These are phyloP conservation scores for Elephantulus edwardii DNA, from an alignment of 2,113 vertebrate species.

Conservation along the genomic window DNA sequence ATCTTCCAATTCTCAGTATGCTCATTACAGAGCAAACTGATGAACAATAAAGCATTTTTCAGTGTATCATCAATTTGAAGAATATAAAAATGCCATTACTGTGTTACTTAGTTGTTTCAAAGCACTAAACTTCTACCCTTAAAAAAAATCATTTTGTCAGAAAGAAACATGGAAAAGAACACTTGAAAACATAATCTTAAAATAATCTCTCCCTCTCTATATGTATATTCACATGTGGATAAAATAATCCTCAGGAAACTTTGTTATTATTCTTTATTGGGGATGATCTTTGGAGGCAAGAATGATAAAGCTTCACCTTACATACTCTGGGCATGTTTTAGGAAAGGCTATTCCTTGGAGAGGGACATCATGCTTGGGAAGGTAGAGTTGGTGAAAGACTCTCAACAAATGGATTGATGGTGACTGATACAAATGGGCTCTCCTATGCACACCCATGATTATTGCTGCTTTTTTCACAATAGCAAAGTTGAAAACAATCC, in stretches of 20 bases:
- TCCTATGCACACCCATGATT: no score
- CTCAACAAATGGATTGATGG: no score
- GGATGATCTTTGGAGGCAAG: no score
- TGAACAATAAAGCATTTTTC: neutral
- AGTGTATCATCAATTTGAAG: neutral
- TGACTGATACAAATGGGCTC: no score
- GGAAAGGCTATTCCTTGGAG: no score
- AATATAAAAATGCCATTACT: no score
- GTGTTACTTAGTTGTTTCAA: neutral
- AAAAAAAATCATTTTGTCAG: slow-evolving; percentile 15
- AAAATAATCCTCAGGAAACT: neutral
- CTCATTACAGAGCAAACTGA: neutral
- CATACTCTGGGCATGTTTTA: no score
- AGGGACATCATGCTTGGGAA: no score
- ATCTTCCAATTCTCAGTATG: neutral
- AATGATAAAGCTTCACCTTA: no score
- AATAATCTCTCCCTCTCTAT: slow-evolving; percentile 8
- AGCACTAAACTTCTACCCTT: neutral
- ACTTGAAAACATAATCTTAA: neutral
- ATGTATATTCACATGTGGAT: neutral
- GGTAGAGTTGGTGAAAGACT: no score
- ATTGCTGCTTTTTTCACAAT: no score
- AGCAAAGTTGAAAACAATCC: no score
- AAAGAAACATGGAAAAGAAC: neutral
- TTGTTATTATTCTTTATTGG: neutral